These are phyloP conservation scores for Sialis lutaria DNA, from an alignment of 2,888 invertebrate genomes.

Conservation along the genomic window DNA sequence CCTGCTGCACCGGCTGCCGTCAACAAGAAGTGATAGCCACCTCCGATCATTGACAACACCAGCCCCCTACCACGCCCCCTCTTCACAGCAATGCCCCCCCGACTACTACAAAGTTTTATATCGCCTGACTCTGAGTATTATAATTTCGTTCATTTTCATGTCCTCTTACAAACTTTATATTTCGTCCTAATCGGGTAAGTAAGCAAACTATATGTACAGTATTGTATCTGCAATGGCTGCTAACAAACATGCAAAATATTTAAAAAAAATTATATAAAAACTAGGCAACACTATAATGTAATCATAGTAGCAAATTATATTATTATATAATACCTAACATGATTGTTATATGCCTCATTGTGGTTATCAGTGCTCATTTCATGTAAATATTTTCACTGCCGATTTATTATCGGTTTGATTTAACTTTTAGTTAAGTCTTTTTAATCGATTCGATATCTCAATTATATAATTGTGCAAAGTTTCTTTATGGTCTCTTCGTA, in stretches of 20 bases:
- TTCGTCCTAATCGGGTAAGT: neutral
- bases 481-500: no score
- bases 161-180: neutral
- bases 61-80: neutral
- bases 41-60: neutral
- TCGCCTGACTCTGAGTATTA: neutral
- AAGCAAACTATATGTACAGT: neutral
- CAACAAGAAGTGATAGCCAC: slow-evolving; percentile 10
- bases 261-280: neutral
- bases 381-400: no score
- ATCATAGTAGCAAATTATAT: neutral
- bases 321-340: neutral
- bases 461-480: no score
- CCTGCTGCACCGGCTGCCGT: neutral
- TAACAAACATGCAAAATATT: neutral
- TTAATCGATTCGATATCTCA: no score
- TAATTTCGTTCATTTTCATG: no score
- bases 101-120: neutral
- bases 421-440: no score
- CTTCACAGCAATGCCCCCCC: neutral
- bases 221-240: slow-evolving; percentile 2
- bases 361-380: no score
- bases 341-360: no score
- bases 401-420: no score
- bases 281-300: neutral